A percentile compares a stretch with the other conserved stretches of the same genome.
These are phyloP conservation scores for Pomatostomus ruficeps DNA, from an alignment of 2,113 vertebrate species.

Conservation along the genomic window DNA sequence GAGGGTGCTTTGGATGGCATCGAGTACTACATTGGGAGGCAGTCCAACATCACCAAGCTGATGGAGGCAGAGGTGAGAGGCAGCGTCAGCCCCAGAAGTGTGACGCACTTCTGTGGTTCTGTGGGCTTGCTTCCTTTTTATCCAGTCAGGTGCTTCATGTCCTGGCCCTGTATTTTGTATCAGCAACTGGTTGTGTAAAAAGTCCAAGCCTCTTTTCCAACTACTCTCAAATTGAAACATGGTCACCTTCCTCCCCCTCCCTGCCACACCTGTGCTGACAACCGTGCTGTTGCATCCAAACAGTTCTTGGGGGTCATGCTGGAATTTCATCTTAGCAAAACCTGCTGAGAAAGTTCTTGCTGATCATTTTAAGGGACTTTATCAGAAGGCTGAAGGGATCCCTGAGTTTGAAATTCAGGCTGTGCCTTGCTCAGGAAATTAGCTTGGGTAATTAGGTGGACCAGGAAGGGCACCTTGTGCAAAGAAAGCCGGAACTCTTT, in stretches of 20 bases:
- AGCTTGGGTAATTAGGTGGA: not conserved
- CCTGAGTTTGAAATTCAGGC: not conserved
- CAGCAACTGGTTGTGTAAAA: not conserved
- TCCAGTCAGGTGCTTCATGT: not conserved
- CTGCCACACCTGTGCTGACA: not conserved
- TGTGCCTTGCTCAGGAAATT: not conserved
- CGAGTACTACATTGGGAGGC: slow-evolving; percentile 86
- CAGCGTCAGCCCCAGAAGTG: accelerated
- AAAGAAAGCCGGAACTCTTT: not conserved
- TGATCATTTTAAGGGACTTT: not conserved
- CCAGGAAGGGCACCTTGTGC: not conserved
- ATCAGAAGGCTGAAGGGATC: not conserved
- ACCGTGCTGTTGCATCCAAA: not conserved
- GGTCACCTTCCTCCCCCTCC: not conserved
- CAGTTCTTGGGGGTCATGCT: not conserved
- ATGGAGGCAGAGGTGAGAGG: slow-evolving; percentile 81
- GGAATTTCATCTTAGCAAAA: not conserved
- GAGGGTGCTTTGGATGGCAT: slow-evolving; percentile 90
- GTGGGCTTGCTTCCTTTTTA: not conserved
- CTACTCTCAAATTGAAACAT: not conserved
- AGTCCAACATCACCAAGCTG: slow-evolving; percentile 90
- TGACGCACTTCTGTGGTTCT: not conserved
- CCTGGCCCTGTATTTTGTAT: not conserved
- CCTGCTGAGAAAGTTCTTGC: not conserved
- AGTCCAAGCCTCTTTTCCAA: not conserved